These are phyloP conservation scores for Xiphias gladius DNA, from an alignment of 2,113 vertebrate species.

Conservation along the genomic window DNA sequence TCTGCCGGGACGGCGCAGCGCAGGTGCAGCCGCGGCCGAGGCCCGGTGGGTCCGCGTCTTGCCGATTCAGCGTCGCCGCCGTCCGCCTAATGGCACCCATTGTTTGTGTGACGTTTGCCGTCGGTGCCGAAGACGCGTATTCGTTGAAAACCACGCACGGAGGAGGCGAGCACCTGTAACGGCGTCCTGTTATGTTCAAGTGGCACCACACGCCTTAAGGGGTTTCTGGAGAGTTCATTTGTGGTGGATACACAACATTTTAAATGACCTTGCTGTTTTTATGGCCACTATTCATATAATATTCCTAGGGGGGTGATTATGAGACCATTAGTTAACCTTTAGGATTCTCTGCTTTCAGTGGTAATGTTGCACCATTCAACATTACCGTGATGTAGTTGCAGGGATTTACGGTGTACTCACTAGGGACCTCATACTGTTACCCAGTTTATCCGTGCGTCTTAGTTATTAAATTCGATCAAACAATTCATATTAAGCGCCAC, in stretches of 20 bases:
- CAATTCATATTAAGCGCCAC: too few species aligned
- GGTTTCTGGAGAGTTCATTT: constrained; percentile 31
- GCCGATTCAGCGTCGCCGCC: constrained; percentile 23
- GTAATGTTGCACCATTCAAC: background rate
- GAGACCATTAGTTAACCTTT: background rate
- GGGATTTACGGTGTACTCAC: background rate
- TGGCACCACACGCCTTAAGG: constrained; percentile 2
- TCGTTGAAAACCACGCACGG: constrained; percentile 42
- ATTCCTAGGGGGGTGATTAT: background rate
- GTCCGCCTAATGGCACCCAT: constrained; percentile 49
- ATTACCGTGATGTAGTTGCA: background rate
- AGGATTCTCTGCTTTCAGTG: background rate
- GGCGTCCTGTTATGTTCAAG: constrained; percentile 19
- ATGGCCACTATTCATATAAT: background rate
- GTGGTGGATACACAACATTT: constrained; percentile 14
- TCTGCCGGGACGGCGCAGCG: constrained; percentile 60
- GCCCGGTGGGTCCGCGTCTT: constrained; percentile 49
- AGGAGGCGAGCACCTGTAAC: constrained; percentile 51
- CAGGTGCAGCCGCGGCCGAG: constrained; percentile 53
- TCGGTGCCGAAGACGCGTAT: constrained; percentile 26
- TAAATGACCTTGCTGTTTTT: background rate
- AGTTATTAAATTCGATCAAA: too few species aligned
- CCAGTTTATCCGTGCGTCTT: background rate
- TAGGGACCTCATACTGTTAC: too few species aligned
- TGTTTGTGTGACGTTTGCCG: constrained; percentile 45